Conservation (phyloP, 1,140 invertebrate species). For the Sinonovacula constricta region DNA sequence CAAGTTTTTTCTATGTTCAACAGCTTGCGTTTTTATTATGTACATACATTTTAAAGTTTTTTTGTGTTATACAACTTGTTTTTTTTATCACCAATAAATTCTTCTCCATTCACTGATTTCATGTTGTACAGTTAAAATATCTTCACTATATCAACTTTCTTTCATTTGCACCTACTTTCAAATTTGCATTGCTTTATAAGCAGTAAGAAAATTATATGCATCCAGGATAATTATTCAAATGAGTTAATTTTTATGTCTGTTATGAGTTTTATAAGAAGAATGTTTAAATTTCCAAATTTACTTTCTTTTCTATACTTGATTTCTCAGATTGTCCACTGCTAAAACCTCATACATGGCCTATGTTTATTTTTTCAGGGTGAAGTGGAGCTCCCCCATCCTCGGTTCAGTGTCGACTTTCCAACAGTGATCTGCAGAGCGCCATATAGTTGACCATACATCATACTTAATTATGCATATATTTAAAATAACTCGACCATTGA, state of each 20-base stretch:
- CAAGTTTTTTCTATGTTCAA: too few relatives aligned
- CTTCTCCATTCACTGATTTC: too few relatives aligned
- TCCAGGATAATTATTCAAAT: not conserved
- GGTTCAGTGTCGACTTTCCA: slow-evolving; percentile 75
- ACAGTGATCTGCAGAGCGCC: slow-evolving; percentile 73
- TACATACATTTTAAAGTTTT: too few relatives aligned
- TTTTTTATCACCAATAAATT: too few relatives aligned
- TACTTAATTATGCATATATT: too few relatives aligned
- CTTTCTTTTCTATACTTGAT: not conserved
- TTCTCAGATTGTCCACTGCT: not conserved
- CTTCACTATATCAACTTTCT: too few relatives aligned
- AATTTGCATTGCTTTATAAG: not conserved
- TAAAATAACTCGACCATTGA: not conserved
- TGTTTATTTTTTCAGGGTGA: slow-evolving; percentile 76
- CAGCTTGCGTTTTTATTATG: too few relatives aligned
- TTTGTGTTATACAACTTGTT: too few relatives aligned
- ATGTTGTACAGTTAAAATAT: too few relatives aligned
- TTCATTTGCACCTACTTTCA: too few relatives aligned
- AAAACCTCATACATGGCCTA: too few relatives aligned
- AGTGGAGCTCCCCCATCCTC: slow-evolving; percentile 71
- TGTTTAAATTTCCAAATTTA: not conserved
- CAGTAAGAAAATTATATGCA: not conserved
- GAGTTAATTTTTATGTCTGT: not conserved
- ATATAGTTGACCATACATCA: slow-evolving; percentile 14
- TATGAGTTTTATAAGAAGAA: not conserved